phyloP scores from a whole-genome alignment of 2,113 vertebrate species.

The Clarias magur region DNA sequence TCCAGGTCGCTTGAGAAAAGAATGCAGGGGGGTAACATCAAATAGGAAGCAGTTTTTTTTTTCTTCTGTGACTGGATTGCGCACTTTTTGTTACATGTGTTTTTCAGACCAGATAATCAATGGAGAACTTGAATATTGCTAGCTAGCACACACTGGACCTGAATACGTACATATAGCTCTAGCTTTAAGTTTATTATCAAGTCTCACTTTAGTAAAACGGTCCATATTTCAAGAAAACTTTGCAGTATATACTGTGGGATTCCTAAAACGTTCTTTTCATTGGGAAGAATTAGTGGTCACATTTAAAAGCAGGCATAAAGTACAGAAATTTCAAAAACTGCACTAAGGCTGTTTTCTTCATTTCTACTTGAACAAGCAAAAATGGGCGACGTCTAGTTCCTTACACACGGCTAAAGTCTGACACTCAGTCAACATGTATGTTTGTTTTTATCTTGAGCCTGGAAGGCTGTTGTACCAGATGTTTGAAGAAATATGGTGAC shows the following conservation, averaged over 20 bases:
- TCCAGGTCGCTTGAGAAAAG: neutral
- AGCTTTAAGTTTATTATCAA: neutral
- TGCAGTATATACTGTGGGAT: neutral
- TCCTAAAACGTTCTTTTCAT: neutral
- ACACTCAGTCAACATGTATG: neutral
- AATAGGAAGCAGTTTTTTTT: neutral
- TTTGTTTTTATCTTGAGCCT: neutral
- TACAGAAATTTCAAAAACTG: neutral
- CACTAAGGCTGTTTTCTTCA: neutral
- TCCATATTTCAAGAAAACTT: neutral
- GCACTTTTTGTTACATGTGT: neutral
- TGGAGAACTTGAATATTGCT: neutral
- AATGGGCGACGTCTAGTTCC: neutral
- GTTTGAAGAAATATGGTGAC: neutral
- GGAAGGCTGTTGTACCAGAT: neutral
- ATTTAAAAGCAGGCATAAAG: neutral
- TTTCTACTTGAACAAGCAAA: neutral
- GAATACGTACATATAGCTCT: neutral
- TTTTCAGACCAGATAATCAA: neutral
- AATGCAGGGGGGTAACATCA: neutral
- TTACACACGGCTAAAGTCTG: neutral
- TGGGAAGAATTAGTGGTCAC: neutral
- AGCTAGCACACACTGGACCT: neutral
- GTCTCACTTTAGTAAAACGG: neutral
- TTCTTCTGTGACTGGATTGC: too few species aligned